Conservation (phyloP, 2,888 invertebrate species). For the Trachelus tabidus region DNA sequence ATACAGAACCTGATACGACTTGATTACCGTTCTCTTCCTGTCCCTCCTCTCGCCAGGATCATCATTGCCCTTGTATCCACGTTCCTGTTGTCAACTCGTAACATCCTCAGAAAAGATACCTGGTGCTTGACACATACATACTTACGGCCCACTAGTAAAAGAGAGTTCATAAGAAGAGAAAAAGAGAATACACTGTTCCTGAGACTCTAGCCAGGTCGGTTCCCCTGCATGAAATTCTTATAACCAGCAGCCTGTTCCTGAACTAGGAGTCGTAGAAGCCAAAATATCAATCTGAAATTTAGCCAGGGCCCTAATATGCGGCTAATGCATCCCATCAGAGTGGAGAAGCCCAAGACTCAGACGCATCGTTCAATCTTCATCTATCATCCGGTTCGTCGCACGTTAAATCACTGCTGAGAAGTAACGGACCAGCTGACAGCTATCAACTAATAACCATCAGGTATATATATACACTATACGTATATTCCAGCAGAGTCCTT, state of each 20-base stretch:
- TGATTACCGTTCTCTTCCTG: neutral
- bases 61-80: neutral
- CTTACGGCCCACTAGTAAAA: neutral
- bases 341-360: neutral
- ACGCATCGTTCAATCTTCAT: neutral
- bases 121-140: neutral
- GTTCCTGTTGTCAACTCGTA: neutral
- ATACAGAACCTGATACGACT: neutral
- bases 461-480: neutral
- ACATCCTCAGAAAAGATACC: neutral
- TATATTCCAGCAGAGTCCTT: neutral
- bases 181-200: neutral
- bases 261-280: neutral
- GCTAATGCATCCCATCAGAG: neutral
- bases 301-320: neutral
- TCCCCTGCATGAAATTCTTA: neutral
- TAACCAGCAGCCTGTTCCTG: neutral
- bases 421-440: neutral
- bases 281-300: neutral
- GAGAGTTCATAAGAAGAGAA: neutral
- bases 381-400: neutral
- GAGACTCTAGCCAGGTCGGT: neutral
- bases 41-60: neutral
- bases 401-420: neutral
- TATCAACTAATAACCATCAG: neutral